phyloP scores from a whole-genome alignment of 2,888 invertebrate species.

The Myathropa florea region DNA sequence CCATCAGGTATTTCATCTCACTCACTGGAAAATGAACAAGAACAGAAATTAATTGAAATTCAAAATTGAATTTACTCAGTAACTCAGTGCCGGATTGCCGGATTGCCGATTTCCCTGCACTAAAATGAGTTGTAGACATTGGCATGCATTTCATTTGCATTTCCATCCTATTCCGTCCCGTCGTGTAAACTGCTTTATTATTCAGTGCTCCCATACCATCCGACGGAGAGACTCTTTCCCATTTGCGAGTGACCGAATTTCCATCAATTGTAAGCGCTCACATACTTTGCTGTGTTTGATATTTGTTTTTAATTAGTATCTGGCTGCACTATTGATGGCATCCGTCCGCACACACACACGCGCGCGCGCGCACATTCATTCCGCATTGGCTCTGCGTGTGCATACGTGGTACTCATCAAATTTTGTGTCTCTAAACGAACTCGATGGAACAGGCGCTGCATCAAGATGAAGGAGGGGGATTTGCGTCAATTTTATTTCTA shows the following conservation, averaged over 20 bases:
- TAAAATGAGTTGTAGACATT: background rate
- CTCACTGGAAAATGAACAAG: slow-evolving; percentile 26
- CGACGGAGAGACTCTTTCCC: background rate
- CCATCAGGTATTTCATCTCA: slow-evolving; percentile 5
- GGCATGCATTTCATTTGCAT: background rate
- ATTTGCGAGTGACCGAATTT: background rate
- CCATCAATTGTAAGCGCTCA: background rate
- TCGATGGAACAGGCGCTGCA: background rate
- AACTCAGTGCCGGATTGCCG: no score
- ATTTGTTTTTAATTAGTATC: slow-evolving; percentile 69
- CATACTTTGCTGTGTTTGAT: slow-evolving; percentile 23
- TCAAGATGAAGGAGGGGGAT: background rate
- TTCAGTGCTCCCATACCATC: background rate
- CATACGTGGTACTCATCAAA: background rate
- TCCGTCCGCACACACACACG: slow-evolving; percentile 40
- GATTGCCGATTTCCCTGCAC: background rate
- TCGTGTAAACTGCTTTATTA: background rate
- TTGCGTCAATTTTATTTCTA: background rate
- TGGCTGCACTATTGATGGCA: slow-evolving; percentile 61
- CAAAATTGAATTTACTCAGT: slow-evolving; percentile 62
- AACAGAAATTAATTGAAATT: slow-evolving; percentile 64
- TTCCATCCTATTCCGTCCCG: background rate
- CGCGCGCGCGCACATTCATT: background rate
- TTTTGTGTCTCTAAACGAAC: background rate
- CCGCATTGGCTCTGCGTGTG: background rate